Conservation (phyloP, 2,113 vertebrate genomes). For the Azemiops feae region DNA sequence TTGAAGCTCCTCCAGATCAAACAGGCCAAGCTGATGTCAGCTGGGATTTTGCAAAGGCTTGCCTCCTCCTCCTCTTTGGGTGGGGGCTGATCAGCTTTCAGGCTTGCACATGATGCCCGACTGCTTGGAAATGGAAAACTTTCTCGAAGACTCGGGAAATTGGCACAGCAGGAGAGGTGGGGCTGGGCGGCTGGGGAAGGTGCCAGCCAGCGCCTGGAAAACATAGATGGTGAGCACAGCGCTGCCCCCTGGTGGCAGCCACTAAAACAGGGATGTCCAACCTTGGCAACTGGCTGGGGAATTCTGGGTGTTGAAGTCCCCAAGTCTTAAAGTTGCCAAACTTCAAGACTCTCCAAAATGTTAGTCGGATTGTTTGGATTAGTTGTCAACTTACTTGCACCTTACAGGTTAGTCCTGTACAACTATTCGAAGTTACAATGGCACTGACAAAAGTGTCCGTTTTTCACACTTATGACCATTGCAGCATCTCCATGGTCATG, state of each 20-base stretch:
- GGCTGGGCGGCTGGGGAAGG: constrained; percentile 18
- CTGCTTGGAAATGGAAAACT: background rate
- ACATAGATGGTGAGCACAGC: background rate
- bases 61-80: background rate
- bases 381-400: background rate
- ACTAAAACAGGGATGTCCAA: background rate
- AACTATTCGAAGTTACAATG: too few species aligned
- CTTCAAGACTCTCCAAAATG: background rate
- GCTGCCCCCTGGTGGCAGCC: background rate
- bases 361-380: background rate
- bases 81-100: constrained; percentile 8
- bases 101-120: constrained; percentile 15
- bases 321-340: background rate
- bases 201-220: background rate
- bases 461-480: too few species aligned
- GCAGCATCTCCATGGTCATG: too few species aligned
- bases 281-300: background rate
- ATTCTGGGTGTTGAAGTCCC: background rate
- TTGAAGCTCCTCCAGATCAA: background rate
- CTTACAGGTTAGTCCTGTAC: too few species aligned
- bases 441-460: too few species aligned
- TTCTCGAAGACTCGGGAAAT: background rate
- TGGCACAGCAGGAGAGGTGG: constrained; percentile 24
- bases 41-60: background rate
- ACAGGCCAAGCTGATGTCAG: background rate